Evolutionary conservation across 2,113 vertebrate species (phyloP).

Genomic region (Dicrurus megarhynchus): DNA sequence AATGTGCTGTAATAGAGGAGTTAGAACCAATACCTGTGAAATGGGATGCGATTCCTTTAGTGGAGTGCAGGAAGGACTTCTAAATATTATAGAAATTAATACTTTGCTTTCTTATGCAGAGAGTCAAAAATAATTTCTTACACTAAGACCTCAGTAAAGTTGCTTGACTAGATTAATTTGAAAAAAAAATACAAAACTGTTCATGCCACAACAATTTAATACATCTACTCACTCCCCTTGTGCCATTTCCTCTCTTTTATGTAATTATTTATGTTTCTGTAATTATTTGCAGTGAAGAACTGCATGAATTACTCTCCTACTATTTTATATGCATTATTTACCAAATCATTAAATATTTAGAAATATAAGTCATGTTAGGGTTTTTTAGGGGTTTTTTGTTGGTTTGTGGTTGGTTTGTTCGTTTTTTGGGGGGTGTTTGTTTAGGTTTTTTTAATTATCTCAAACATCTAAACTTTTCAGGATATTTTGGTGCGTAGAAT

Average conservation of each 20-base stretch:
- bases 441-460: neutral
- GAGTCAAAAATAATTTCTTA: neutral
- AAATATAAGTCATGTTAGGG: neutral
- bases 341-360: neutral
- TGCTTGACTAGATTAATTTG: neutral
- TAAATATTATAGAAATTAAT: neutral
- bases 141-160: neutral
- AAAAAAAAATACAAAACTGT: neutral
- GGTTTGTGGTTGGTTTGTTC: neutral
- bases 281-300: neutral
- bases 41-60: neutral
- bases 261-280: neutral
- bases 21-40: neutral
- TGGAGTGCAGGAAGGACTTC: neutral
- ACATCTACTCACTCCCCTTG: neutral
- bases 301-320: neutral
- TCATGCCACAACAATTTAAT: neutral
- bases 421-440: fast-evolving
- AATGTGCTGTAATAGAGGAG: neutral
- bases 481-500: neutral
- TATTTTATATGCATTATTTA: neutral
- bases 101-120: neutral
- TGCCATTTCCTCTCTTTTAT: neutral
- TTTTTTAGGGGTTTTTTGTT: fast-evolving
- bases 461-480: neutral